Conservation (phyloP, 1,140 invertebrate genomes). For the Zaprionus capensis region DNA sequence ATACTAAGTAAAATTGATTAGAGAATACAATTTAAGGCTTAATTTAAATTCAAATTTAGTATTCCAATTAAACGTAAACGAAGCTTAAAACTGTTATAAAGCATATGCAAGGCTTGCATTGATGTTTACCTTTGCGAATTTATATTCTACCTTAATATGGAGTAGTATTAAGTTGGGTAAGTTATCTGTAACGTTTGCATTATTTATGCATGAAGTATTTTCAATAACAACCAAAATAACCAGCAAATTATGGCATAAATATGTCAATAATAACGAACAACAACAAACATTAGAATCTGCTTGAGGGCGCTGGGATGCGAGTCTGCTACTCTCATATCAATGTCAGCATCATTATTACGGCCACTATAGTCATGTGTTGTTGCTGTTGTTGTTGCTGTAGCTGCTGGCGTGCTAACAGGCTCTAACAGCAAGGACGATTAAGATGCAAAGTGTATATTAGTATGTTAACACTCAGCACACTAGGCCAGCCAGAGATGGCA, state of each 20-base stretch:
- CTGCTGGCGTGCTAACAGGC: constrained; percentile 35
- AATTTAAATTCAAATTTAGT: neutral
- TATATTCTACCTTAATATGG: neutral
- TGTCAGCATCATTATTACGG: constrained; percentile 29
- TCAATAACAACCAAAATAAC: constrained; percentile 42
- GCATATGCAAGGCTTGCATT: neutral
- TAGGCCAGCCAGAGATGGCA: constrained; percentile 33
- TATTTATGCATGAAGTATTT: constrained; percentile 45
- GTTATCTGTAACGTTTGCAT: constrained; percentile 7
- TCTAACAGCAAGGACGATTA: constrained; percentile 65
- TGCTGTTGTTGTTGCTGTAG: constrained; percentile 4
- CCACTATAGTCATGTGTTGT: neutral
- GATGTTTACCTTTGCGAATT: neutral
- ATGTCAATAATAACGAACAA: constrained; percentile 51
- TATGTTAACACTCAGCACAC: constrained; percentile 72
- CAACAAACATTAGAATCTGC: constrained; percentile 39
- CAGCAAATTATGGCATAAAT: constrained; percentile 53
- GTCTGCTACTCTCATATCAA: constrained; percentile 27
- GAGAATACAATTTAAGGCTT: neutral
- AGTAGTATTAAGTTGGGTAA: neutral
- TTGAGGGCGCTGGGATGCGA: constrained; percentile 5
- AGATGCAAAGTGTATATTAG: constrained; percentile 81
- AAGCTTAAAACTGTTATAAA: neutral
- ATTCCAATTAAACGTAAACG: neutral
- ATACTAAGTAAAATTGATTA: constrained; percentile 9